These are phyloP conservation scores for Vireo altiloquus DNA, from an alignment of 2,113 vertebrate genomes.

Conservation along the genomic window DNA sequence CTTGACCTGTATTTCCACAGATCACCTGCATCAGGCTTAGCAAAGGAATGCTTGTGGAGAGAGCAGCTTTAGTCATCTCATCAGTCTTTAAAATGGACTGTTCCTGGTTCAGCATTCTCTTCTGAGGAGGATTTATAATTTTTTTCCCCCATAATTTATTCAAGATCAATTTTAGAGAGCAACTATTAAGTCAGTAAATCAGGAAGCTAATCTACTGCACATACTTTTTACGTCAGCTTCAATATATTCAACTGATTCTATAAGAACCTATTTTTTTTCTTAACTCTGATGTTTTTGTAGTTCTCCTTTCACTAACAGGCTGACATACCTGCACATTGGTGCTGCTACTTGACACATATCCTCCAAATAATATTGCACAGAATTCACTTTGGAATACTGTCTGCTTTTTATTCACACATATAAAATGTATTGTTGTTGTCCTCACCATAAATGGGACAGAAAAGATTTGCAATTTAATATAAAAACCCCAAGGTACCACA, in stretches of 20 bases:
- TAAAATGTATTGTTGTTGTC: neutral
- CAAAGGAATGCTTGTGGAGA: neutral
- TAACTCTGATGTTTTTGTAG: neutral
- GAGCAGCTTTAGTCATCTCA: neutral
- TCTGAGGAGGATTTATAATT: neutral
- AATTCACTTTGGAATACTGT: neutral
- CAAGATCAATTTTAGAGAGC: slow-evolving; percentile 3
- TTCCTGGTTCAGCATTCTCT: neutral
- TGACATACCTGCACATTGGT: neutral
- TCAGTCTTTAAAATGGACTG: neutral
- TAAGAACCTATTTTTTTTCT: neutral
- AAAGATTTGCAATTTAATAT: neutral
- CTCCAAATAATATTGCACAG: neutral
- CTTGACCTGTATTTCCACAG: neutral
- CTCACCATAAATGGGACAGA: neutral
- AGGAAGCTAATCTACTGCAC: neutral
- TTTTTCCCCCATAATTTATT: neutral
- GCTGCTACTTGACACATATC: neutral
- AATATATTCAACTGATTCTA: neutral
- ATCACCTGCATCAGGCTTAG: neutral
- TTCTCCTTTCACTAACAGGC: neutral
- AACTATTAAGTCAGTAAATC: slow-evolving; percentile 15
- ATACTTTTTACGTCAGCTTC: neutral
- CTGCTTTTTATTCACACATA: neutral
- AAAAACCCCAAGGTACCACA: neutral